A percentile compares a stretch with the other conserved stretches of the same genome.
phyloP scores from a whole-genome alignment of 2,888 invertebrate species.

The Apodemia hepburni region DNA sequence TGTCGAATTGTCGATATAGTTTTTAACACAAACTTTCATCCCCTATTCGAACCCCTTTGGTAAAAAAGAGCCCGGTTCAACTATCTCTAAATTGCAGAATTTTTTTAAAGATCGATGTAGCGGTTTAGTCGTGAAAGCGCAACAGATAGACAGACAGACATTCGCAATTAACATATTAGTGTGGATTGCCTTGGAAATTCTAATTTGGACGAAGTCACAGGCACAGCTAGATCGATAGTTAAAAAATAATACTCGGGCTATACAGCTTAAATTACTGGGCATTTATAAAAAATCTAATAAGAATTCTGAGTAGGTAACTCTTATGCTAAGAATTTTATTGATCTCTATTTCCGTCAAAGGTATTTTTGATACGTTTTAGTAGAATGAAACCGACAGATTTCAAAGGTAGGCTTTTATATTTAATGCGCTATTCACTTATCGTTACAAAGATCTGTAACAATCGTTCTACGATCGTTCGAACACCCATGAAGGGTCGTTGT shows the following conservation, averaged over 20 bases:
- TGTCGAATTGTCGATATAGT: no score
- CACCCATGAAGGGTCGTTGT: conserved; percentile 54
- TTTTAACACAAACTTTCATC: no score
- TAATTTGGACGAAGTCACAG: no score
- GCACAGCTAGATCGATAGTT: no score
- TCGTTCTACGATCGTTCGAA: conserved; percentile 36
- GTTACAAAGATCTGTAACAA: conserved; percentile 14
- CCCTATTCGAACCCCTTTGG: no score
- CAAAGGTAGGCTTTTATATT: conserved; percentile 8
- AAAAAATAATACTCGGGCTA: background rate
- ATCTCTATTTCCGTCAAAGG: background rate
- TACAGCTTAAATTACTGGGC: background rate
- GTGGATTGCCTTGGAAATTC: no score
- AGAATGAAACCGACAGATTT: background rate
- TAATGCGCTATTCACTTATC: background rate
- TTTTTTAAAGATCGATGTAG: no score
- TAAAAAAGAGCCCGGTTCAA: no score
- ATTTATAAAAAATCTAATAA: background rate
- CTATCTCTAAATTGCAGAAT: no score
- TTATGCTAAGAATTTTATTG: background rate
- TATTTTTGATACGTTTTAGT: background rate
- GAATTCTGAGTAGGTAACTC: background rate
- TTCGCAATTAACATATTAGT: no score
- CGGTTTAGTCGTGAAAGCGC: no score
- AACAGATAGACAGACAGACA: no score